Evolutionary conservation across 2,888 invertebrate species (phyloP).

Genomic region (Acrocera orbiculus): DNA sequence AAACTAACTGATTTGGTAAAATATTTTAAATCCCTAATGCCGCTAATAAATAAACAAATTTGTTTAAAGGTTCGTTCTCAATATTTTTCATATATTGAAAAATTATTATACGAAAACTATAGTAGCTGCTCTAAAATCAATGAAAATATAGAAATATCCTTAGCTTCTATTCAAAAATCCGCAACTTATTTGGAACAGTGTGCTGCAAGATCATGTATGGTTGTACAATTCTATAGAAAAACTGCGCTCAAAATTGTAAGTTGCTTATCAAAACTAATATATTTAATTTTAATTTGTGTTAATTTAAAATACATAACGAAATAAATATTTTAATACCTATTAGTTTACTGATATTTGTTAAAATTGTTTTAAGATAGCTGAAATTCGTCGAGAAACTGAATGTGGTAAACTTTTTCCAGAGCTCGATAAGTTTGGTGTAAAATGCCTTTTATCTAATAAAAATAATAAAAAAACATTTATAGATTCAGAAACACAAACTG

Average conservation of each 20-base stretch:
- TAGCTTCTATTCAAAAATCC: constrained; percentile 14
- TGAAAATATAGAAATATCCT: not conserved
- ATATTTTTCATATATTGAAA: constrained; percentile 21
- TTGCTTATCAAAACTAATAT: not conserved
- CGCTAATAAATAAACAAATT: not conserved
- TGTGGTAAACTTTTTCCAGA: constrained; percentile 4
- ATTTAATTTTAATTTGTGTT: not conserved
- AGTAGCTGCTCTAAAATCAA: constrained; percentile 14
- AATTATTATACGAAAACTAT: constrained; percentile 20
- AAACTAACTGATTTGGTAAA: constrained; percentile 1
- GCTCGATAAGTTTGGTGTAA: not conserved
- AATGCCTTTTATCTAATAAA: not conserved
- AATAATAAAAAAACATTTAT: not conserved
- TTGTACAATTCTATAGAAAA: constrained; percentile 22
- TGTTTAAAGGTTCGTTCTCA: constrained; percentile 21
- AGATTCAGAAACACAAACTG: constrained; percentile 2
- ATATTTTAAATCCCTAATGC: not conserved
- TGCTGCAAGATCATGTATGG: constrained; percentile 22
- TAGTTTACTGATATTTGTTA: not conserved
- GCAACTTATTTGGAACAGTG: constrained; percentile 18
- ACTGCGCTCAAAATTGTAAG: constrained; percentile 25
- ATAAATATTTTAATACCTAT: too few relatives aligned
- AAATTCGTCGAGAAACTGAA: constrained; percentile 7
- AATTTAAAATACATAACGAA: too few relatives aligned
- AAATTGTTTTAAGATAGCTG: constrained; percentile 6